Base-by-base conservation (phyloP, 1,140 invertebrate species). In the Lordiphosa mommai region DNA sequence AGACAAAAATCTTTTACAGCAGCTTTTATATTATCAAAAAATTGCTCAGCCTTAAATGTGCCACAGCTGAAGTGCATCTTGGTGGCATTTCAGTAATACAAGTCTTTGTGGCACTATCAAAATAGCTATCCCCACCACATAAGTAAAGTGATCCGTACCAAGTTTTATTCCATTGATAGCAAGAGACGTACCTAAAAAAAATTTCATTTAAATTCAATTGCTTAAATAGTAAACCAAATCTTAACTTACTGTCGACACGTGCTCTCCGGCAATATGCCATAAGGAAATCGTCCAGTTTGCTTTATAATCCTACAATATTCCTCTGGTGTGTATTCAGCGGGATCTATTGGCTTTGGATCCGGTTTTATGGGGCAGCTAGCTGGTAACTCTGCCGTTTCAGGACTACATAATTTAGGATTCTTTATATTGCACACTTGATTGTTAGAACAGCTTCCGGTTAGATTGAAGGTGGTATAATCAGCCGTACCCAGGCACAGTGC, bases 211-310 rank as follows among this genome's bases (percentile, higher is more conserved):
- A 20, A 20, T 4, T 4, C 3, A 20, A 20, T 20, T 3, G n/a
- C 1, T 4, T 20, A 20, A 20, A 20, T 20, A 20, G 17, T 20
- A 4, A 20, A 4, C 3, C 3, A 20, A 8, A 0, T 4, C 5
- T n/a, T 1, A 4, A 59, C 64, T 68, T 5, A 73, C 71, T 68
- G 64, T 13, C 7, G 44, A 44, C 71, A 73, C 2, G 58, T 68
- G 16, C 51, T 73, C 4, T 29, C 5, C 4, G 48, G 13, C 10
- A 7, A 1, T 0, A 10, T 20, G 14, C 70, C 70, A 9, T 68
- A 64, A 5, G 71, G 71, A 73, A 53, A 73, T 10, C 49, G 46
- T 30, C 71, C 71, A 0, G 9, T 6, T 27, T 36, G 3, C n/a
- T 55, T 20, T 0, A 63, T 6, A 0, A n/a, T 3, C 8, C 29